Percentiles rank a stretch among this genome's conserved stretches.
These are phyloP conservation scores for Pogonophryne albipinna DNA, from an alignment of 2,797 vertebrate species.

Conservation along the genomic window DNA sequence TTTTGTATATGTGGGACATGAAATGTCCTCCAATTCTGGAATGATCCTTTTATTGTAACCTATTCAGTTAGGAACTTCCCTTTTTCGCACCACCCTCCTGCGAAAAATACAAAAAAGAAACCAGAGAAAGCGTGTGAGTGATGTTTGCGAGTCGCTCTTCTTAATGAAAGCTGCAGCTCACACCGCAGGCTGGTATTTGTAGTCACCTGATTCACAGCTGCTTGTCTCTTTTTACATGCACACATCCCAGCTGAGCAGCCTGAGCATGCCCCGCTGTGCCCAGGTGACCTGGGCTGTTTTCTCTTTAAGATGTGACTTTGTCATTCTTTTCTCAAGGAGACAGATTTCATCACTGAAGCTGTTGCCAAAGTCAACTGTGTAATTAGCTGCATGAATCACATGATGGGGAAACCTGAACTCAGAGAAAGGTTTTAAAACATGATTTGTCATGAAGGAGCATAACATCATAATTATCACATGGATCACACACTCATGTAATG, in stretches of 20 bases:
- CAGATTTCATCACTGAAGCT: slow-evolving; percentile 15
- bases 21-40: no score
- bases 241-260: not conserved
- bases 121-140: not conserved
- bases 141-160: not conserved
- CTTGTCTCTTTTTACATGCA: slow-evolving; percentile 50
- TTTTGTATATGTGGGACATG: no score
- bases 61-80: not conserved
- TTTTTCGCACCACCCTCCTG: not conserved
- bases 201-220: slow-evolving; percentile 72
- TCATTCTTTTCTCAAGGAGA: slow-evolving; percentile 7
- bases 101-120: not conserved
- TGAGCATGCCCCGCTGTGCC: not conserved
- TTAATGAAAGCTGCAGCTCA: slow-evolving; percentile 48
- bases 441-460: slow-evolving; percentile 7
- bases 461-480: not conserved
- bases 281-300: slow-evolving; percentile 1
- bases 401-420: slow-evolving; percentile 17
- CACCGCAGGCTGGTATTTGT: slow-evolving; percentile 66
- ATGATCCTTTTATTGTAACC: not conserved
- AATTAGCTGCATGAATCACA: slow-evolving; percentile 15
- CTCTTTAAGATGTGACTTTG: not conserved
- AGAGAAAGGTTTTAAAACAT: not conserved
- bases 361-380: not conserved
- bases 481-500: not conserved